Evolutionary conservation across 35 echinoderm and acorn worm genomes (phyloP).

Genomic region (Acanthaster planci): DNA sequence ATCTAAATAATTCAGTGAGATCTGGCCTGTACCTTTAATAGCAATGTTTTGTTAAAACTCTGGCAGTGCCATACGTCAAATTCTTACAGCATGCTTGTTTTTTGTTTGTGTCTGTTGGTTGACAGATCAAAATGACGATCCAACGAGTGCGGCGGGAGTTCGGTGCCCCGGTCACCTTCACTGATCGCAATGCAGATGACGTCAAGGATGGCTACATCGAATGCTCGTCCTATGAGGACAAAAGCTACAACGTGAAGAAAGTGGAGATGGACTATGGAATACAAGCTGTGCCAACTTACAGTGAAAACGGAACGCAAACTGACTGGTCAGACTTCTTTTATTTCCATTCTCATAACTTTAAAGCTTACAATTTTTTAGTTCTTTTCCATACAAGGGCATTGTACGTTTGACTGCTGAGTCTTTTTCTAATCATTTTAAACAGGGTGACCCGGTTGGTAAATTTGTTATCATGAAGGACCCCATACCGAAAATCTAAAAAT

Average conservation of each 20-base stretch:
- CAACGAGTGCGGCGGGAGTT: constrained; percentile 79
- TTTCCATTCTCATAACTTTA: too few relatives aligned
- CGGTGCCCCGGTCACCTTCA: constrained; percentile 76
- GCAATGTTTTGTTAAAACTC: neutral
- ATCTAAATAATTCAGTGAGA: too few relatives aligned
- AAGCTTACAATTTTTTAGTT: too few relatives aligned
- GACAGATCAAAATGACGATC: constrained; percentile 63
- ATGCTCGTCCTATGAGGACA: constrained; percentile 89
- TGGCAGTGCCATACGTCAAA: neutral
- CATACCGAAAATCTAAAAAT: too few relatives aligned
- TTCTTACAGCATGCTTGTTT: neutral
- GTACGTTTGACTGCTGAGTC: too few relatives aligned
- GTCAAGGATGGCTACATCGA: constrained; percentile 98
- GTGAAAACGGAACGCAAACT: constrained; percentile 86
- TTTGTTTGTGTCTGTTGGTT: neutral
- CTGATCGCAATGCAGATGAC: constrained; percentile 86
- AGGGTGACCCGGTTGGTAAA: too few relatives aligned
- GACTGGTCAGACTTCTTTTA: constrained; percentile 63
- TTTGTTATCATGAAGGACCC: too few relatives aligned
- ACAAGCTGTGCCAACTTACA: constrained; percentile 72
- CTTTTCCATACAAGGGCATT: too few relatives aligned
- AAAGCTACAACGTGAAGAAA: constrained; percentile 88
- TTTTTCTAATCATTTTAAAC: too few relatives aligned
- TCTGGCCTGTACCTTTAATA: neutral
- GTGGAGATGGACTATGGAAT: constrained; percentile 69